Evolutionary conservation across 2,113 vertebrate genomes (phyloP), one percentile per base, ranked within the genome.

Genomic region (Merops nubicus): DNA sequence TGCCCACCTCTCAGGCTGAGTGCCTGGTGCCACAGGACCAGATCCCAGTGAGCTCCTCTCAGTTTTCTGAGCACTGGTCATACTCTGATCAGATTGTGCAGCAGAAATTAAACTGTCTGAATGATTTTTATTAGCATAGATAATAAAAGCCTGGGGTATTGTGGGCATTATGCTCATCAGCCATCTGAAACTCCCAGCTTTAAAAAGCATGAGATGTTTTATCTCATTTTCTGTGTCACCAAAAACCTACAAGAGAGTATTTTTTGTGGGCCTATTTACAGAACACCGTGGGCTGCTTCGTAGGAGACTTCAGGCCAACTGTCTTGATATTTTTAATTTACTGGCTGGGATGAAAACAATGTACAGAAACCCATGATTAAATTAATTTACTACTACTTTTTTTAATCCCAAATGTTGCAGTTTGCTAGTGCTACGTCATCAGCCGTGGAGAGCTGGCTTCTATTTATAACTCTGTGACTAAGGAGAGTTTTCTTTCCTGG

Each of bases 301-400:
- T 67, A 60, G 92, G 88, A 90, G 59, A 83, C 91, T 79, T 81
- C 79, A 74, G 94, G 59, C 29, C 67, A 94, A 51, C 87, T 74
- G 62, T 60, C 85, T 75, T 92, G 88, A 14, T 92, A 80, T 84
- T 97, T 95, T 91, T 73, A 51, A 70, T 88, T 74, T 90, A 45
- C 25, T 70, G 75, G 9, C 82, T 86, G 67, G 74, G 75, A 70
- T 21, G 51, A 79, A 93, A 96, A 40, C 79, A 80, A 95, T 20
- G 26, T 40, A 56, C 7, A 90, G 47, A 93, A 91, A 65, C 5
- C 29, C 45, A 8, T 20, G 19, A 54, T 89, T 65, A 72, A n/a
- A 73, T 79, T 68, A 53, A 88, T 95, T 95, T 90, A 76, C 67
- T 88, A 73, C 59, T 83, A 8, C 33, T 29, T 79, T 95, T 70